These are phyloP conservation scores for Leucoraja ocellata DNA, from an alignment of 2,797 vertebrate species.

Conservation along the genomic window DNA sequence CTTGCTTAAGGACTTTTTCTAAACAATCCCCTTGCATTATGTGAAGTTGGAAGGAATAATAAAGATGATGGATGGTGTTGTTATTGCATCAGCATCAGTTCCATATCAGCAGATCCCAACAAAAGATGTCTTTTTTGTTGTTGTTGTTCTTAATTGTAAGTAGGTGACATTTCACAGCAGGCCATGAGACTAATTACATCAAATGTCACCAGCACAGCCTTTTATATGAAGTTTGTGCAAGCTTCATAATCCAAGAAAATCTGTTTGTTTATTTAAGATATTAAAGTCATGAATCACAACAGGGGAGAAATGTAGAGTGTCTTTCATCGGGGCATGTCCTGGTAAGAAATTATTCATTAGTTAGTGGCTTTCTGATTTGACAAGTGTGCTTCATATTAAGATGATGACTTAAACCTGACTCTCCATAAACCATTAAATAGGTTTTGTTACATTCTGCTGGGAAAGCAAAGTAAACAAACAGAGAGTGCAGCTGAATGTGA, in stretches of 20 bases:
- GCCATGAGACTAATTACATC: constrained; percentile 55
- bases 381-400: constrained; percentile 26
- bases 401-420: constrained; percentile 5
- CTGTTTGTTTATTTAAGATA: constrained; percentile 45
- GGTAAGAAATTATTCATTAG: constrained; percentile 35
- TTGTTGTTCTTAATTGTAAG: constrained; percentile 45
- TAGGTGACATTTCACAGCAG: constrained; percentile 53
- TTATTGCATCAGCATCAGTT: constrained; percentile 31
- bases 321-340: neutral
- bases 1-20: neutral
- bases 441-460: constrained; percentile 20
- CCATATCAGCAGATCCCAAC: constrained; percentile 5
- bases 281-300: constrained; percentile 43
- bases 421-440: constrained; percentile 33
- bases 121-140: constrained; percentile 28
- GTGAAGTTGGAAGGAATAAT: constrained; percentile 24
- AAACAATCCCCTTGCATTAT: neutral
- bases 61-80: constrained; percentile 20
- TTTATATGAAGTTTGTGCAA: constrained; percentile 50
- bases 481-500: constrained; percentile 29
- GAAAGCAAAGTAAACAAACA: constrained; percentile 5
- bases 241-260: constrained; percentile 43
- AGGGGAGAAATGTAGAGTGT: neutral
- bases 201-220: constrained; percentile 54
- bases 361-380: constrained; percentile 12